A percentile compares a stretch with the other conserved stretches of the same genome.
Evolutionary conservation across 2,888 invertebrate species (phyloP).

Genomic region (Loripinus fragilis): DNA sequence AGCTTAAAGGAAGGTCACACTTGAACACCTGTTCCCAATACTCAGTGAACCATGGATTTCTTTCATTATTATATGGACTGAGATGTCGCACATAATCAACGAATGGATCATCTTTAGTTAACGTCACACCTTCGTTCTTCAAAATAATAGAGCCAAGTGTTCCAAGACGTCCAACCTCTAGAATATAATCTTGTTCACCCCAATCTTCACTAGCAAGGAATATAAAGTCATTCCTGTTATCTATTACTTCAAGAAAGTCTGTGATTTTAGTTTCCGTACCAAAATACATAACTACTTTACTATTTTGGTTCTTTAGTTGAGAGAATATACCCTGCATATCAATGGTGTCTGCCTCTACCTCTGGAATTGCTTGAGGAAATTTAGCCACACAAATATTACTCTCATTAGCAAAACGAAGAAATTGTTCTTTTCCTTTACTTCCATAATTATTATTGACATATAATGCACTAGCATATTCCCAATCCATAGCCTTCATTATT

Average conservation of each 20-base stretch:
- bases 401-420: slow-evolving; percentile 61
- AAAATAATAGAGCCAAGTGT: slow-evolving; percentile 70
- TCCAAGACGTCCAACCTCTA: slow-evolving; percentile 54
- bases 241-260: slow-evolving; percentile 63
- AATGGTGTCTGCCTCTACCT: slow-evolving; percentile 46
- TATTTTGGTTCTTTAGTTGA: slow-evolving; percentile 45
- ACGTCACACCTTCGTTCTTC: slow-evolving; percentile 54
- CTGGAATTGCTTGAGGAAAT: slow-evolving; percentile 62
- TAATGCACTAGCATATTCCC: slow-evolving; percentile 76
- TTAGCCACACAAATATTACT: slow-evolving; percentile 73
- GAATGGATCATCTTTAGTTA: slow-evolving; percentile 41
- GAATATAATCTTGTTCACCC: slow-evolving; percentile 66
- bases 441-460: slow-evolving; percentile 79
- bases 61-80: slow-evolving; percentile 44
- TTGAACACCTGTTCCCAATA: slow-evolving; percentile 74
- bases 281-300: slow-evolving; percentile 77
- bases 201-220: slow-evolving; percentile 77
- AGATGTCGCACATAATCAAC: slow-evolving; percentile 38
- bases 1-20: slow-evolving; percentile 70
- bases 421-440: slow-evolving; percentile 70
- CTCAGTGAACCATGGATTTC: slow-evolving; percentile 75
- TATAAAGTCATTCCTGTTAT: slow-evolving; percentile 59
- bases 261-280: slow-evolving; percentile 70
- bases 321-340: slow-evolving; percentile 50
- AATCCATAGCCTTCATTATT: slow-evolving; percentile 68